Evolutionary conservation across 2,888 invertebrate species (phyloP), one percentile per base, ranked within the genome.

Genomic region (Apotomis betuletana): DNA sequence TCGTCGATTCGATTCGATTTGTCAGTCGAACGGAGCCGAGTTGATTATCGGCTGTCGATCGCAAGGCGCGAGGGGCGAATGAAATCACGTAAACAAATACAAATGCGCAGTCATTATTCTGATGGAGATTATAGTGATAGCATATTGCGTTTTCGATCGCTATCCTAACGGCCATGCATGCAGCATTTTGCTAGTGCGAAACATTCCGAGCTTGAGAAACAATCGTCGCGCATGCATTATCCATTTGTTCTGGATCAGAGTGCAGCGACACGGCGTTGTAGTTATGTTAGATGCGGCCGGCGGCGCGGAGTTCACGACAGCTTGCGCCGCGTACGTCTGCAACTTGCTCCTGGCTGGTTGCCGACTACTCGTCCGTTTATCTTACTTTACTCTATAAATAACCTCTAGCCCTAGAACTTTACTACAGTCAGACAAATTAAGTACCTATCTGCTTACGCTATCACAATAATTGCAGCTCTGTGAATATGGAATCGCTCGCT

Each of bases 1-100:
- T 54, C 63, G 63, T 44, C 49, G 46, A 49, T 36, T 46, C 55
- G 60, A 60, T 44, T 61, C 68, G 57, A 69, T 62, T 69, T 62
- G 62, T 69, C 69, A 69, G 68, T 5, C 52, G 60, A 60, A 38
- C 41, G 67, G 58, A 13, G 68, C 61, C 15, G 44, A 41, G 10
- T 52, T 54, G 41, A 64, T 64, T 64, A 41, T 41, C 9, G 9
- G 5, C 63, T 64, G 63, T 54, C 63, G 63, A 38, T 64, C 54
- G 54, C 63, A 54, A 64, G 54, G 51, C 41, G 41, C 49, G 36
- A 57, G 58, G 38, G 5, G 38, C 41, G 54, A 64, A 64, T 54
- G 54, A 64, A 54, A 41, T 15, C 41, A 54, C 54, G 63, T 41
- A 54, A 64, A 64, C 63, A 64, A 54, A 64, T 54, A 64, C 54